These are phyloP conservation scores for Amphibalanus amphitrite DNA, from an alignment of 1,140 invertebrate genomes.

Conservation along the genomic window DNA sequence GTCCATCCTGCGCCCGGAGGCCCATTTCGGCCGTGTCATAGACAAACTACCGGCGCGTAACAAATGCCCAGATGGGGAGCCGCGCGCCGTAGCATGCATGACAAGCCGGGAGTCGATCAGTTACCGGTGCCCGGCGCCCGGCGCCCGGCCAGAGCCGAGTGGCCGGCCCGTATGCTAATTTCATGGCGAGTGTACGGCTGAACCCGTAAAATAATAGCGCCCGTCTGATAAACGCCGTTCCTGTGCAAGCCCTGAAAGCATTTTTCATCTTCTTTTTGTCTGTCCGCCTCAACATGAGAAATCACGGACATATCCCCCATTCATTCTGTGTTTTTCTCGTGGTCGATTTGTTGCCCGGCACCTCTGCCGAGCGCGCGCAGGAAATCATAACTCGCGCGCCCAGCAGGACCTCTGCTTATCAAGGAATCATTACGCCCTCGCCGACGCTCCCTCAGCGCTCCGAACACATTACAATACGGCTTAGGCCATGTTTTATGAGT, in stretches of 20 bases:
- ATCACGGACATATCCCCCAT: not conserved
- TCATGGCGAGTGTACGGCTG: not conserved
- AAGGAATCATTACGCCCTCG: not conserved
- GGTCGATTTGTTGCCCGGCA: not conserved
- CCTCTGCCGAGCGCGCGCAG: not conserved
- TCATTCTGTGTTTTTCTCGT: not conserved
- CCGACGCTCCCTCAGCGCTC: not conserved
- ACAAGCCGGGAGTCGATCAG: too few relatives aligned
- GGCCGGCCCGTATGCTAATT: not conserved
- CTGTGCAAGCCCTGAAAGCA: not conserved
- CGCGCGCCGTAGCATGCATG: too few relatives aligned
- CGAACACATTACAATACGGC: not conserved
- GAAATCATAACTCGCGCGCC: not conserved
- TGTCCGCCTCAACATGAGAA: not conserved
- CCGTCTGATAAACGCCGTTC: not conserved
- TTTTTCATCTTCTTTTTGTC: not conserved
- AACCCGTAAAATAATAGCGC: not conserved
- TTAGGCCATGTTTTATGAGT: slow-evolving; percentile 1
- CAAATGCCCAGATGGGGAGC: too few relatives aligned
- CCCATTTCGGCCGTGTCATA: too few relatives aligned
- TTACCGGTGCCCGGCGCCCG: too few relatives aligned
- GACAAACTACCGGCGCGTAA: too few relatives aligned
- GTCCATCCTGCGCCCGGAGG: too few relatives aligned
- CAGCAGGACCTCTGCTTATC: not conserved
- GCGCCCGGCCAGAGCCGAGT: too few relatives aligned